Percentiles rank a stretch among this genome's conserved stretches.
These are phyloP conservation scores for Oryzaephilus surinamensis DNA, from an alignment of 1,140 invertebrate genomes.

Conservation along the genomic window DNA sequence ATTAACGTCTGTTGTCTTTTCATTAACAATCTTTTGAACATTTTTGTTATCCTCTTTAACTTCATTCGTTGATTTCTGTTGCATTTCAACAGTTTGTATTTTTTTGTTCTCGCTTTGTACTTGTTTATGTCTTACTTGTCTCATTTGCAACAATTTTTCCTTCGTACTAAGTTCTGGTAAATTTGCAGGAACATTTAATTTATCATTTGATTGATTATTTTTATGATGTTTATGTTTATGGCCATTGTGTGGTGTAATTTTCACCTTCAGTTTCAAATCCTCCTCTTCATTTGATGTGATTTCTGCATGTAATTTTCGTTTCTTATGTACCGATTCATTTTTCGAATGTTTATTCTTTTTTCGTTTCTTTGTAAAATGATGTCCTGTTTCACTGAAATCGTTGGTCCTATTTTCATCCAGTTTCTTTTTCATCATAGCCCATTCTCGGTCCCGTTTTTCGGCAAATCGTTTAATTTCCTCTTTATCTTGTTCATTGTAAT, in stretches of 20 bases:
- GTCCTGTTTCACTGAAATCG: too few relatives aligned
- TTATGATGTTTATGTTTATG: constrained; percentile 34
- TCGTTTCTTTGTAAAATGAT: constrained; percentile 28
- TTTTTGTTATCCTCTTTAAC: neutral
- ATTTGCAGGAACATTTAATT: constrained; percentile 6
- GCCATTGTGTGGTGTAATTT: constrained; percentile 31
- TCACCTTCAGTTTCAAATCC: constrained; percentile 33
- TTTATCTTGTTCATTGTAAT: constrained; percentile 33
- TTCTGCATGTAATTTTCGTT: constrained; percentile 31
- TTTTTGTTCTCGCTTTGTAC: constrained; percentile 20
- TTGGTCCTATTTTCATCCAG: constrained; percentile 22
- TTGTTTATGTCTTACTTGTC: constrained; percentile 33
- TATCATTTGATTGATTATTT: too few relatives aligned
- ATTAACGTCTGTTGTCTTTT: neutral
- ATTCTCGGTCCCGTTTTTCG: constrained; percentile 32
- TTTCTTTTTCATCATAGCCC: constrained; percentile 30
- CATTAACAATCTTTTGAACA: constrained; percentile 10
- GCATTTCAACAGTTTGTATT: constrained; percentile 13
- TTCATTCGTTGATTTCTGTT: neutral
- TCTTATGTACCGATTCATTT: constrained; percentile 28
- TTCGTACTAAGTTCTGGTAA: constrained; percentile 26
- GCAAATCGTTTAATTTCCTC: constrained; percentile 34
- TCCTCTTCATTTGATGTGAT: constrained; percentile 30
- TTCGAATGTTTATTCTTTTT: constrained; percentile 33
- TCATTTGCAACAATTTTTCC: constrained; percentile 34